These are phyloP conservation scores for Gerosis bhagava DNA, from an alignment of 2,888 invertebrate species.

Conservation along the genomic window DNA sequence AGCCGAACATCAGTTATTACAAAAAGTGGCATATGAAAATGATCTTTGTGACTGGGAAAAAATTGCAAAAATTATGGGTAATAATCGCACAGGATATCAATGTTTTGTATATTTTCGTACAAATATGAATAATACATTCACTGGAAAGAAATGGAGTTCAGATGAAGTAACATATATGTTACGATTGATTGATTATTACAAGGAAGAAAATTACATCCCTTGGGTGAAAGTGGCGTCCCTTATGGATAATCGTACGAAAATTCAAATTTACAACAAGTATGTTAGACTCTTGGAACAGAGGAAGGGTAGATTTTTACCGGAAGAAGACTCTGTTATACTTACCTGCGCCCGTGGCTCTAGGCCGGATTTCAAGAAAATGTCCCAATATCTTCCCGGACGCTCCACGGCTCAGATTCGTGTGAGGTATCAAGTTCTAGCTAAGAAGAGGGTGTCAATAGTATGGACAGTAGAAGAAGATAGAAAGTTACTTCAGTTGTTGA, in stretches of 20 bases:
- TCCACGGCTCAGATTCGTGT: constrained; percentile 83
- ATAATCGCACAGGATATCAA: constrained; percentile 85
- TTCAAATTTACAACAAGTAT: constrained; percentile 85
- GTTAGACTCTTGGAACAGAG: constrained; percentile 59
- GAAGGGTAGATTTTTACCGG: constrained; percentile 84
- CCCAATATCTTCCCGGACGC: constrained; percentile 83
- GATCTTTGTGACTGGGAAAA: constrained; percentile 85
- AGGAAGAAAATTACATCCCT: constrained; percentile 85
- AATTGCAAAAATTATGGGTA: constrained; percentile 81
- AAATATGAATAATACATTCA: constrained; percentile 54
- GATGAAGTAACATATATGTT: constrained; percentile 86
- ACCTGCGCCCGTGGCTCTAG: constrained; percentile 84
- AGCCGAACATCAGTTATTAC: constrained; percentile 50
- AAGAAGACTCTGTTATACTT: constrained; percentile 86
- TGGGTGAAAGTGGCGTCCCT: constrained; percentile 87
- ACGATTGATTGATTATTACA: constrained; percentile 83
- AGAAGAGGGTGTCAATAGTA: constrained; percentile 58
- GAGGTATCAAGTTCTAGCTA: constrained; percentile 79
- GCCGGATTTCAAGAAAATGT: constrained; percentile 81
- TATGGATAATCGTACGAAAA: constrained; percentile 84
- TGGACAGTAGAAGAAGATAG: constrained; percentile 86
- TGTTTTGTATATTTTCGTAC: constrained; percentile 86
- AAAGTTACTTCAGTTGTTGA: constrained; percentile 79
- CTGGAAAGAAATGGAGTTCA: constrained; percentile 81
- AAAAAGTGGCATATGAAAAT: constrained; percentile 50